Evolutionary conservation across 2,113 vertebrate species (phyloP).

Genomic region (Heteronetta atricapilla): DNA sequence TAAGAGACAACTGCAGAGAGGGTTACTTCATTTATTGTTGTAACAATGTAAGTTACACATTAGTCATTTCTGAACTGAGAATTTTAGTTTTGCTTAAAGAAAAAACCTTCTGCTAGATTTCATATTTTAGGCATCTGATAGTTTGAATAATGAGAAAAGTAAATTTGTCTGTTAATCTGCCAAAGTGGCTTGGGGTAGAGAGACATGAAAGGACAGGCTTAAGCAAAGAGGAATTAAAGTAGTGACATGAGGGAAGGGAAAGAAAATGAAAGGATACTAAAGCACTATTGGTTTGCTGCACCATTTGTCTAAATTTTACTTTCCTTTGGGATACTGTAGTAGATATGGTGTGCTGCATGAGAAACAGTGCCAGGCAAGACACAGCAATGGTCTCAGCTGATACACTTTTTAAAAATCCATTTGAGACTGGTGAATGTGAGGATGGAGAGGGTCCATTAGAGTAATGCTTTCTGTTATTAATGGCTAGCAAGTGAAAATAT

Average conservation of each 20-base stretch:
- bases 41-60: neutral
- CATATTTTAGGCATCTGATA: neutral
- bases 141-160: neutral
- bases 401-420: accelerated
- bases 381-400: neutral
- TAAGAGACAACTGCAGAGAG: neutral
- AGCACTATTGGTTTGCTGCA: neutral
- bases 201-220: neutral
- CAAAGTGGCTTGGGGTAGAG: neutral
- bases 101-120: neutral
- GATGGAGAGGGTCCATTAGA: neutral
- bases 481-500: neutral
- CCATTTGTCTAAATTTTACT: neutral
- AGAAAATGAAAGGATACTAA: neutral
- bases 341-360: neutral
- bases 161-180: neutral
- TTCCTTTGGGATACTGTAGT: neutral
- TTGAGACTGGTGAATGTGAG: neutral
- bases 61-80: neutral
- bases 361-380: neutral
- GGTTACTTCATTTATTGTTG: neutral
- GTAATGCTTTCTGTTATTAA: neutral
- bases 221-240: neutral
- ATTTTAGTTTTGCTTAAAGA: neutral
- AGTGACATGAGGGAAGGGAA: neutral